Percentiles rank a stretch among this genome's conserved stretches.
Evolutionary conservation across 2,888 invertebrate genomes (phyloP).

Genomic region (Saturnia japonica): DNA sequence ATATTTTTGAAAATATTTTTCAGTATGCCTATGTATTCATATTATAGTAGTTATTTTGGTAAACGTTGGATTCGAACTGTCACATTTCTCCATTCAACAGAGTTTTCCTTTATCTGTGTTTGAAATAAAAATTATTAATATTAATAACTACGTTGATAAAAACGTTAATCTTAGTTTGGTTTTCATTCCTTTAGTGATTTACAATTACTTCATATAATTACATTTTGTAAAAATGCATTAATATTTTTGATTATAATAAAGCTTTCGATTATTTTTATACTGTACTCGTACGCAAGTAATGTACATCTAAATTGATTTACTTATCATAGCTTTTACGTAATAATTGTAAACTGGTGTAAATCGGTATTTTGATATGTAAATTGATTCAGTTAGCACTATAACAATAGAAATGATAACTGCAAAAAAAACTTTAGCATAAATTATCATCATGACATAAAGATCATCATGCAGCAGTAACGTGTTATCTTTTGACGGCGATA

Average conservation of each 20-base stretch:
- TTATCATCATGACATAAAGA: background rate
- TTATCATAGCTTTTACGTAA: constrained; percentile 2
- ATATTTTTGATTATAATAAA: background rate
- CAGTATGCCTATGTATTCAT: too few relatives aligned
- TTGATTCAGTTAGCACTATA: background rate
- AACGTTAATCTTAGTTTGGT: too few relatives aligned
- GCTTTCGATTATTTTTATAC: background rate
- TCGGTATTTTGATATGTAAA: background rate
- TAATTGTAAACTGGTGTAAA: background rate
- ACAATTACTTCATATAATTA: too few relatives aligned
- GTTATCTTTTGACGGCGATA: background rate
- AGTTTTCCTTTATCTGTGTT: too few relatives aligned
- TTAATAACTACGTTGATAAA: too few relatives aligned
- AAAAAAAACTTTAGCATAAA: background rate
- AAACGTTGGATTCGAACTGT: too few relatives aligned
- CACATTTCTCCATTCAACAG: too few relatives aligned
- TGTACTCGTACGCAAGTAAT: background rate
- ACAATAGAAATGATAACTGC: background rate
- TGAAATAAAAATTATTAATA: too few relatives aligned
- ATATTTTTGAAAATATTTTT: too few relatives aligned
- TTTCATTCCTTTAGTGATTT: too few relatives aligned
- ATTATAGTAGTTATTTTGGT: too few relatives aligned
- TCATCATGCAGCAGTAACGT: background rate
- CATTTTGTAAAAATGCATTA: too few relatives aligned
- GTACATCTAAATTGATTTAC: background rate